Conservation (phyloP, 2,113 vertebrate genomes). For the Mustela nigripes region DNA sequence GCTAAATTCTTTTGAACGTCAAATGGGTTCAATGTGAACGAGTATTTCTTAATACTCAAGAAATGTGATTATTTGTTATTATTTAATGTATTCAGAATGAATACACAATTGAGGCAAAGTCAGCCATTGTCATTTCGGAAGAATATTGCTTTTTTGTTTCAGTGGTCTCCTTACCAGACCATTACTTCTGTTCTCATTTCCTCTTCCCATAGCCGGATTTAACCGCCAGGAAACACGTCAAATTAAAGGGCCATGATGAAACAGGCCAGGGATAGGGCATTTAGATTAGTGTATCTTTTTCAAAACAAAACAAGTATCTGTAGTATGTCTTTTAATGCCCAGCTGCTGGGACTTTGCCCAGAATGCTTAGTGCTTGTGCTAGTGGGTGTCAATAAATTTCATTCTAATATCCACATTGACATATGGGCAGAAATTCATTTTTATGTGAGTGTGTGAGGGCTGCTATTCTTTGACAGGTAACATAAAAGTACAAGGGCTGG, state of each 20-base stretch:
- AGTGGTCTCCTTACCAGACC: background rate
- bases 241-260: constrained; percentile 6
- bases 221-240: background rate
- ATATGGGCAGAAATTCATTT: background rate
- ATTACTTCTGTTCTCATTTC: constrained; percentile 14
- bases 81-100: background rate
- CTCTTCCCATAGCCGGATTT: constrained; percentile 3
- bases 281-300: background rate
- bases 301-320: background rate
- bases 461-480: constrained; percentile 45
- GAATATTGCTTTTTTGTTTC: background rate
- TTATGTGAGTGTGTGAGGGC: background rate
- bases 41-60: background rate
- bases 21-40: background rate
- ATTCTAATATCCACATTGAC: background rate
- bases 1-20: background rate
- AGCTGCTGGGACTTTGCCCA: background rate
- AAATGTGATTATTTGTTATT: background rate
- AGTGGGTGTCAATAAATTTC: background rate
- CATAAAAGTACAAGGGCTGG: background rate
- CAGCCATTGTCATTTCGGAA: background rate
- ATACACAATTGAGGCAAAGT: constrained; percentile 5
- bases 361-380: background rate
- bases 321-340: background rate
- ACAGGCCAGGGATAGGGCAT: background rate